Evolutionary conservation across 2,888 invertebrate species (phyloP).

Genomic region (Volucella inflata): DNA sequence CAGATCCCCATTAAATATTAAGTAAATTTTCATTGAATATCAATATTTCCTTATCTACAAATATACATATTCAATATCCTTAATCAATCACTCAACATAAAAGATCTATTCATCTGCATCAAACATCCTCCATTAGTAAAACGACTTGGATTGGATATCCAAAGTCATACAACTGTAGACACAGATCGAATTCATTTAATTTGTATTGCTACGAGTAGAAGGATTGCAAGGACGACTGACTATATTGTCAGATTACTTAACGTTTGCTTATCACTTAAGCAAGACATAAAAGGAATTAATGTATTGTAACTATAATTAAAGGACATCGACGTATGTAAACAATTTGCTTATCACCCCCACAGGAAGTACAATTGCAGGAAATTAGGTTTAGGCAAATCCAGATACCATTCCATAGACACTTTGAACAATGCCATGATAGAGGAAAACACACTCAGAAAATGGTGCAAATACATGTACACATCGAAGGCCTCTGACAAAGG

Average conservation of each 20-base stretch:
- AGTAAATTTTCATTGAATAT: too few species aligned
- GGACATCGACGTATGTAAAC: constrained; percentile 49
- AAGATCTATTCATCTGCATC: too few species aligned
- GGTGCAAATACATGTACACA: background rate
- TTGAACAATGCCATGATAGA: constrained; percentile 20
- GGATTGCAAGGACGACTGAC: background rate
- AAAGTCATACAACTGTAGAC: background rate
- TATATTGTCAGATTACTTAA: constrained; percentile 46
- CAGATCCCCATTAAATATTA: too few species aligned
- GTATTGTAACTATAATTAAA: constrained; percentile 67
- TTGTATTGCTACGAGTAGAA: background rate
- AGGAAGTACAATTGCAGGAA: constrained; percentile 49
- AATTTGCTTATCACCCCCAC: constrained; percentile 54
- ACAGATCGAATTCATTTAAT: background rate
- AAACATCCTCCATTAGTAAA: too few species aligned
- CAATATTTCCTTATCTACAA: too few species aligned
- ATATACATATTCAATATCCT: too few species aligned
- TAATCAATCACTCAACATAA: too few species aligned
- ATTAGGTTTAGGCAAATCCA: constrained; percentile 30
- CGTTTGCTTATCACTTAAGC: constrained; percentile 57
- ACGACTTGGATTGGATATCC: too few species aligned
- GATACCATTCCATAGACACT: too few species aligned
- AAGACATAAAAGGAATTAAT: constrained; percentile 65
- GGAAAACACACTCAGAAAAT: background rate
- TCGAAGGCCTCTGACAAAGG: background rate